Base-by-base conservation (phyloP, 2,888 invertebrate genomes). In the Ormyrus pomaceus region DNA sequence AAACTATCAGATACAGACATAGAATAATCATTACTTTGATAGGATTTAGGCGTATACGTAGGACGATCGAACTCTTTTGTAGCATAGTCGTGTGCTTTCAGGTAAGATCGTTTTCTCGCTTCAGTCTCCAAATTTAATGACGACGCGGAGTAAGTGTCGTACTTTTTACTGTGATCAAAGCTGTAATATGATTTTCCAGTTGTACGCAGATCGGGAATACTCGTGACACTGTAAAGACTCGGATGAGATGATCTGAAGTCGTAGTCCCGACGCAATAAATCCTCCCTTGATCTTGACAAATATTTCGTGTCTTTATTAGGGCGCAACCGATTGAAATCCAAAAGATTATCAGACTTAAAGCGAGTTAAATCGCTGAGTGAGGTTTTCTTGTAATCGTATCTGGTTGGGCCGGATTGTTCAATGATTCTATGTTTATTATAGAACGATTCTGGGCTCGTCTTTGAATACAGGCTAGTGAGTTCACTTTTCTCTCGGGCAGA, bases 291-390 rank as follows among this genome's bases (percentile, higher is more conserved):
- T 62, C 46, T 75, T 3, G 81, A 81, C 13, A 75, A 51, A 34
- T 51, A 81, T 55, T 66, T 72, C 11, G 69, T 11, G 78, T 82
- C 51, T 87, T 84, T 48, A 84, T 79, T 10, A n/a, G 69, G n/a
- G n/a, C n/a, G 48, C 10, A 75, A 46, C 4, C 48, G 9, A 70
- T 83, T 50, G 81, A 81, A 9, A 77, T 82, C 73, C 80, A 76
- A 46, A 10, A 61, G n/a, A 46, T 9, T 56, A 51, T 75, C 59
- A 6, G 13, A 46, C 58, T 68, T 78, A 4, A 11, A 53, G 53
- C 50, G 13, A 11, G 68, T 34, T 9, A 66, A 58, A 66, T 72
- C 55, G n/a, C 51, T 51, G 8, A 48, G 0, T 8, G 45, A 46
- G 1, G 19, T 45, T 46, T 59, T 78, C 10, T 78, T 71, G 9